Evolutionary conservation across 1,140 invertebrate species (phyloP).

Genomic region (Trichoplusia ni): DNA sequence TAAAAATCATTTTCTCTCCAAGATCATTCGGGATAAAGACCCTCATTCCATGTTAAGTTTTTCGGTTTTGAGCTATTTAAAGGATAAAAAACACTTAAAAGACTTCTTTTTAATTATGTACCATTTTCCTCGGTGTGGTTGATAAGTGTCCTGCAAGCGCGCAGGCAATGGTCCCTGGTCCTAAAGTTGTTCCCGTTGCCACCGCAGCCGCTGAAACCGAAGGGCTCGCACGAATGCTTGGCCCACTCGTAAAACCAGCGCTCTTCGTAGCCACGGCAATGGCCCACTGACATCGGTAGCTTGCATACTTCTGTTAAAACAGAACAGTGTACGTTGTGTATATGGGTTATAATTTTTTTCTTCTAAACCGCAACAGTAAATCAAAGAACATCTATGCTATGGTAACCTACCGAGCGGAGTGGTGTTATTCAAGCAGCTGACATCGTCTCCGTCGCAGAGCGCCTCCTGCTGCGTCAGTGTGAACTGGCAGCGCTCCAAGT

Average conservation of each 20-base stretch:
- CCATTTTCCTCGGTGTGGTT: conserved; percentile 30
- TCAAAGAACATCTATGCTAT: neutral
- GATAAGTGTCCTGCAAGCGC: conserved; percentile 38
- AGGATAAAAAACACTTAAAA: neutral
- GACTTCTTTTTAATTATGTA: conserved; percentile 1
- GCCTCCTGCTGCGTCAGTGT: conserved; percentile 70
- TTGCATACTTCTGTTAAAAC: conserved; percentile 87
- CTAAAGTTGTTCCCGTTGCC: conserved; percentile 95
- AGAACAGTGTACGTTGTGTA: neutral
- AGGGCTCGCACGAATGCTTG: conserved; percentile 86
- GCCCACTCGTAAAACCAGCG: conserved; percentile 92
- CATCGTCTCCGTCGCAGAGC: conserved; percentile 63
- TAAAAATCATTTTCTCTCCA: no score
- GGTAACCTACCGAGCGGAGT: conserved; percentile 35
- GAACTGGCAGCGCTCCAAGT: conserved; percentile 63
- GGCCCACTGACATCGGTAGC: conserved; percentile 88
- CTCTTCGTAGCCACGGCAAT: conserved; percentile 90
- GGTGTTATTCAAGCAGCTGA: conserved; percentile 47
- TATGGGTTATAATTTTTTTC: neutral
- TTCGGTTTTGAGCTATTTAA: no score
- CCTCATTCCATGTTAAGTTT: no score
- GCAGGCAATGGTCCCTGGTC: conserved; percentile 85
- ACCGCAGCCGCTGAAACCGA: conserved; percentile 94
- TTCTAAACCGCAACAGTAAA: no score
- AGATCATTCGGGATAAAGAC: no score